Percentiles rank a stretch among this genome's conserved stretches.
Conservation (phyloP, 1,140 invertebrate genomes). For the Cyphomyrmex costatus region DNA sequence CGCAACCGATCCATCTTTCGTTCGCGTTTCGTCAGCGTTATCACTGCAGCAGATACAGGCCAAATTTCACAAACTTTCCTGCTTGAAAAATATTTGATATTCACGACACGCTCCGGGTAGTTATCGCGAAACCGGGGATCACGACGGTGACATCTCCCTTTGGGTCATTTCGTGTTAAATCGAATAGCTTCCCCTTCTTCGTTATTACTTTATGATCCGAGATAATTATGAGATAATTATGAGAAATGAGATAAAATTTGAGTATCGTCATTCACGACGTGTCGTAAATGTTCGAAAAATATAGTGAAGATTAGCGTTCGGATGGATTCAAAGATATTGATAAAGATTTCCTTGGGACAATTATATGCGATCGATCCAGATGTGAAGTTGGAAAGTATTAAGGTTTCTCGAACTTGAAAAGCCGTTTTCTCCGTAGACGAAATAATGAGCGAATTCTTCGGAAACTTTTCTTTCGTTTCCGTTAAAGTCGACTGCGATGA, state of each 20-base stretch:
- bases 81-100: conserved; percentile 26
- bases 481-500: conserved; percentile 11
- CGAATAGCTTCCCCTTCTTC: background rate
- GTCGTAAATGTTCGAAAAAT: background rate
- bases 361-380: background rate
- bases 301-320: background rate
- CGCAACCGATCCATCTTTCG: conserved; percentile 40
- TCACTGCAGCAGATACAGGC: background rate
- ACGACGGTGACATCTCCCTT: background rate
- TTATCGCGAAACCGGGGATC: conserved; percentile 38
- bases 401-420: conserved; percentile 2
- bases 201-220: background rate
- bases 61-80: conserved; percentile 23
- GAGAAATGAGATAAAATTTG: background rate
- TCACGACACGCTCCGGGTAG: conserved; percentile 27
- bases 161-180: background rate
- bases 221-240: conserved; percentile 42
- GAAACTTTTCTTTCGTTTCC: background rate
- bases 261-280: background rate
- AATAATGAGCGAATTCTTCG: background rate
- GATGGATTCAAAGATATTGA: background rate
- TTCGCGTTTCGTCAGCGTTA: conserved; percentile 12
- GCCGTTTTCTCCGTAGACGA: background rate
- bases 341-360: background rate
- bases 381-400: background rate